Conservation (phyloP, 2,113 vertebrate species). For the Megaceryle maxima region DNA sequence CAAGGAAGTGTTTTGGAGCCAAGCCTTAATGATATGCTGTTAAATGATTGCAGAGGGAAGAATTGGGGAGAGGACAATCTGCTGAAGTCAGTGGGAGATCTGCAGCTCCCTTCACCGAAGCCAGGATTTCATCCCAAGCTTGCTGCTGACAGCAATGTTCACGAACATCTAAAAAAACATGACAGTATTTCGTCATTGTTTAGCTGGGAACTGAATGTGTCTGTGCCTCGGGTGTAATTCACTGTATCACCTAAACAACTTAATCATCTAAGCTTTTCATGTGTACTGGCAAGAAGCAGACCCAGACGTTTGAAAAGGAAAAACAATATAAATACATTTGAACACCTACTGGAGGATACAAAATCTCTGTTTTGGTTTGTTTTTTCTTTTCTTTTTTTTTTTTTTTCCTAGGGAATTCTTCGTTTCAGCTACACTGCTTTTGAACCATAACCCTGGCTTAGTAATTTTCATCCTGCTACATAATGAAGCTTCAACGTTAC, state of each 20-base stretch:
- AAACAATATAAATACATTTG: background rate
- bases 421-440: background rate
- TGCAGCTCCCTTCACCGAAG: background rate
- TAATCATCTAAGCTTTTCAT: background rate
- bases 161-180: background rate
- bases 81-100: background rate
- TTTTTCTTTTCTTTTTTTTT: background rate
- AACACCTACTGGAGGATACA: background rate
- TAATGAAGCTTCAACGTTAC: slow-evolving; percentile 34
- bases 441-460: background rate
- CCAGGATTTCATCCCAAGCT: background rate
- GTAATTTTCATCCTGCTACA: slow-evolving; percentile 30
- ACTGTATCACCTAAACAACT: background rate
- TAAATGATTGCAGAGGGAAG: background rate
- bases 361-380: background rate
- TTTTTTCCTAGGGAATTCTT: background rate
- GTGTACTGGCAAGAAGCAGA: background rate
- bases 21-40: background rate
- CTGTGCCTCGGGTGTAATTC: background rate
- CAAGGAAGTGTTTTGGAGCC: background rate
- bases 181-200: background rate
- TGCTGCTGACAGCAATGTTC: background rate
- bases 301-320: background rate
- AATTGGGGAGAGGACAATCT: background rate
- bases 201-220: background rate